Conservation (phyloP, 2,113 vertebrate genomes). For the Ibidorhyncha struthersii region DNA sequence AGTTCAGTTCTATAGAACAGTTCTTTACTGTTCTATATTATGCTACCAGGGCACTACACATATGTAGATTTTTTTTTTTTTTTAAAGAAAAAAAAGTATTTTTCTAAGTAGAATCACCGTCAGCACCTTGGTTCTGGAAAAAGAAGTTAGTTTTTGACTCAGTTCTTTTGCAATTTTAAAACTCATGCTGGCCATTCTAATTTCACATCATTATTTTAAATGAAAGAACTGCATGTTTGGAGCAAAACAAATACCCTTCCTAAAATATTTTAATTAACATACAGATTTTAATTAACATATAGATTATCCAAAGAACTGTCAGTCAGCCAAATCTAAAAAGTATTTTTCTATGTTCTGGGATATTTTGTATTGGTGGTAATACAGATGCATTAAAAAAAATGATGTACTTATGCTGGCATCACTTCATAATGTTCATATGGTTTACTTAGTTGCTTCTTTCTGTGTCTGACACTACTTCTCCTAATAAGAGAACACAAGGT, state of each 20-base stretch:
- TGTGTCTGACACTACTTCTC: neutral
- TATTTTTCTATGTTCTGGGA: neutral
- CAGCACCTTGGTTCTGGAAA: neutral
- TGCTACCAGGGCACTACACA: neutral
- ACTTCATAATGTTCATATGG: neutral
- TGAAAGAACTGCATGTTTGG: neutral
- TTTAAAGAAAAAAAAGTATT: neutral
- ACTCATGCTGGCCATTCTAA: neutral
- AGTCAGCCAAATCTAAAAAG: neutral
- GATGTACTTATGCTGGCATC: neutral
- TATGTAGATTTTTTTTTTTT: neutral
- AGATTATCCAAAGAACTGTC: neutral
- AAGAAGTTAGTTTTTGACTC: neutral
- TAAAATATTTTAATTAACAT: neutral
- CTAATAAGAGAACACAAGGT: neutral
- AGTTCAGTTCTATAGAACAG: neutral
- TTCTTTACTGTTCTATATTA: neutral
- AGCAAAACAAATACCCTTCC: neutral
- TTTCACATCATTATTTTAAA: neutral
- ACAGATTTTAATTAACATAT: neutral
- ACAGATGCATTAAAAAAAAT: neutral
- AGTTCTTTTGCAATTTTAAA: neutral
- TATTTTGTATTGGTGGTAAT: neutral
- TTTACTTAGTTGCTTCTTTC: neutral
- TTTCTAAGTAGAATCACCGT: neutral